Evolutionary conservation across 2,888 invertebrate genomes (phyloP), one percentile per base, ranked within the genome.

Genomic region (Gortyna flavago): DNA sequence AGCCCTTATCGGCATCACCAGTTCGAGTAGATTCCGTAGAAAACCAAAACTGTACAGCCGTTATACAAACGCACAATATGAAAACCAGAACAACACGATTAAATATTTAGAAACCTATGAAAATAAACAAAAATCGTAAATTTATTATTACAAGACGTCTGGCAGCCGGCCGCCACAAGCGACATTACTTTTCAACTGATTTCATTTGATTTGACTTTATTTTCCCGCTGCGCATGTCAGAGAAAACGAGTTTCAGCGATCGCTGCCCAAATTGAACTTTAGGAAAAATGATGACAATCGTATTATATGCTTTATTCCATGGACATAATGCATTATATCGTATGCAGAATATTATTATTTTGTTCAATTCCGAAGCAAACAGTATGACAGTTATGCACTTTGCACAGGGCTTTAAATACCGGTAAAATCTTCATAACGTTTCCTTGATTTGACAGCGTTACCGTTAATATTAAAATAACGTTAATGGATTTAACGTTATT

Each of bases 51-150:
- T 89, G 87, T 85, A 89, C 89, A 88, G 87, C 87, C 80, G 75
- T 75, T 86, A 67, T 90, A 89, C 81, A 86, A 90, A 90, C 90
- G 90, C 89, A 87, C 88, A 82, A 87, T 87, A 88, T 88, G 79
- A 82, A 90, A 91, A 92, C 86, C 82, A 90, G 85, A 91, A 91
- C 89, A 87, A 91, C 93, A 92, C 92, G 90, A 93, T 93, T 92
- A 89, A 92, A 93, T 93, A 93, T 92, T 93, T 91, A 92, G 88
- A 93, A 93, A 90, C 89, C 87, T 90, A 92, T 93, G 90, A 95
- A 95, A 94, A 93, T 93, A 93, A 94, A 95, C 94, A 94, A 93
- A 93, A 94, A 95, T 95, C 96, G 95, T 95, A 95, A 95, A 93
- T 93, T 90, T 84, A 83, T 87, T 87, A 85, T 73, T 85, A 90